Evolutionary conservation across 92 coral and sea anemone species (phyloP), one percentile per base, ranked within the genome.

Genomic region (Montipora capitata): DNA sequence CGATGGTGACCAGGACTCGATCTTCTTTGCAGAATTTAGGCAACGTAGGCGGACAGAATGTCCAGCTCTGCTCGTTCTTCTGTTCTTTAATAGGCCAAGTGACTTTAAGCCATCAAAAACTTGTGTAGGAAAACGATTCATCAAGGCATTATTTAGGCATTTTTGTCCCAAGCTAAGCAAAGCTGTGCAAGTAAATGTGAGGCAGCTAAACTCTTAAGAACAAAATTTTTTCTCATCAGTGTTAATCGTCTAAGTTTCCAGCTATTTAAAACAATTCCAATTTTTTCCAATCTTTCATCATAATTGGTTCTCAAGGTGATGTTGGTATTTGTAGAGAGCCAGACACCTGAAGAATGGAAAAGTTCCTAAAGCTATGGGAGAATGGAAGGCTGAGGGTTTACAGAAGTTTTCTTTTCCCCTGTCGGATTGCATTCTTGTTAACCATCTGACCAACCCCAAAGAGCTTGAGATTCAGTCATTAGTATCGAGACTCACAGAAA

Each of bases 51-150:
- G 88, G 77, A 48, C 66, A 72, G 88, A 83, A 83, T 9, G 81
- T 20, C 88, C 88, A 83, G 88, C 80, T 83, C 88, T 83, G 69
- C 88, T 83, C 65, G 80, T 72, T 83, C 66, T 72, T 83, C 76
- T 68, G 69, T 72, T 83, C 88, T 68, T 83, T 72, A 83, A 59
- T 83, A 83, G 66, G 80, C 88, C 88, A 83, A 83, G 88, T 63
- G 88, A 45, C 88, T 72, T 83, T 83, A 83, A 14, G 71, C 81
- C 80, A 72, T 83, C 81, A 42, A 83, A 83, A 16, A 83, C 88
- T 83, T 71, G 88, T 52, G 88, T 35, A 72, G 88, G 80, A 17
- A 72, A 68, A 83, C 88, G 81, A 16, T 83, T 83, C 68, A 83
- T 54, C 65, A 72, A 54, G 49, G 64, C 88, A 72, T 83, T 83